phyloP scores from a whole-genome alignment of 2,113 vertebrate genomes.

The Mus pahari region DNA sequence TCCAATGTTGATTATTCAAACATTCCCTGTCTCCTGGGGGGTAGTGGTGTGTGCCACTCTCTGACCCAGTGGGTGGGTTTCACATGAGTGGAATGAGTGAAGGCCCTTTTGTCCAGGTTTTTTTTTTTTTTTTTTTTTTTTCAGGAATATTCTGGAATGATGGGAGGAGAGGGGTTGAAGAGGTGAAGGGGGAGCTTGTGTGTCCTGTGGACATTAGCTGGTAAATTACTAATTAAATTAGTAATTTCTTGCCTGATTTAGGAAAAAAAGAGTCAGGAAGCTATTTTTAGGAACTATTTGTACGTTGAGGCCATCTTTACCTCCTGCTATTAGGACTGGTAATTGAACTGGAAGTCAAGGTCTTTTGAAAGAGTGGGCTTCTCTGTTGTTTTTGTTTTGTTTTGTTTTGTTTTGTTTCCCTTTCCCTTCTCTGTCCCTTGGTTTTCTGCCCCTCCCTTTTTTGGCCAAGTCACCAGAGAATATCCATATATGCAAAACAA shows the following conservation, averaged over 20 bases:
- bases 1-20: not conserved
- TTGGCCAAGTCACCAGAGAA: conserved; percentile 78
- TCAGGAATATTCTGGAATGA: not conserved
- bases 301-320: conserved; percentile 84
- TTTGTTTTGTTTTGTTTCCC: not conserved
- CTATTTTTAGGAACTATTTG: conserved; percentile 86
- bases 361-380: conserved; percentile 65
- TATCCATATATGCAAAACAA: conserved; percentile 83
- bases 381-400: not conserved
- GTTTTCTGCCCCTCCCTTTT: not conserved
- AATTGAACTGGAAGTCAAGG: conserved; percentile 81
- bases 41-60: not conserved
- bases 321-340: conserved; percentile 81
- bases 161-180: not conserved
- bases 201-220: conserved; percentile 47
- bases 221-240: conserved; percentile 65
- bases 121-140: conserved; percentile 36
- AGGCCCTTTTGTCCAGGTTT: not conserved
- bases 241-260: conserved; percentile 76
- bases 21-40: not conserved
- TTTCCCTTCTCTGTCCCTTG: not conserved
- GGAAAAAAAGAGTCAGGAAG: conserved; percentile 71
- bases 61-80: not conserved
- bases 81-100: not conserved
- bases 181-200: conserved; percentile 37